A percentile compares a stretch with the other conserved stretches of the same genome.
These are phyloP conservation scores for Caenorhabditis doughertyi DNA, from an alignment of 2,888 invertebrate genomes.

Conservation along the genomic window DNA sequence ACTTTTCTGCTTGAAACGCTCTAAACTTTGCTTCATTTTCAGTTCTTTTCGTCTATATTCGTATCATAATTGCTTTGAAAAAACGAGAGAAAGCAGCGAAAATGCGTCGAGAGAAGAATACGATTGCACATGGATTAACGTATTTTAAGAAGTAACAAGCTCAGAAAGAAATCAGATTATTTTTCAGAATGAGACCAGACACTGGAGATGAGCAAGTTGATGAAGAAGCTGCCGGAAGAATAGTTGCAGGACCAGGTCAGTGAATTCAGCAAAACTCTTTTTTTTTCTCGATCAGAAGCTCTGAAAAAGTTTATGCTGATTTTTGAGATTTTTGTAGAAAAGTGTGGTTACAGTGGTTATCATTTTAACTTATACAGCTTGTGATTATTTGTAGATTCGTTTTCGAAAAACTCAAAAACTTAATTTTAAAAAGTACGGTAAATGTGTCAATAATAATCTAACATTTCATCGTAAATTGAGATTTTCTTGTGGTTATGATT, in stretches of 20 bases:
- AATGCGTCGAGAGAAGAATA: constrained; percentile 66
- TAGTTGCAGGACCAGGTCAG: constrained; percentile 82
- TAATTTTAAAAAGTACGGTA: neutral
- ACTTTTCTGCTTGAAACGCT: too few relatives aligned
- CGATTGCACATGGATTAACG: constrained; percentile 53
- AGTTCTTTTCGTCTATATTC: constrained; percentile 84
- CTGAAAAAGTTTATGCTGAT: neutral
- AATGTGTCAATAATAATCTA: too few relatives aligned
- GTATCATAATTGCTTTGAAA: constrained; percentile 82
- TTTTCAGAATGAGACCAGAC: constrained; percentile 52
- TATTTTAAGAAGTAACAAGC: too few relatives aligned
- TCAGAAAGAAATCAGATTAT: too few relatives aligned
- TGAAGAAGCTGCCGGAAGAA: constrained; percentile 81
- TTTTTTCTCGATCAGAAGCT: too few relatives aligned
- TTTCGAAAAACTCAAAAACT: neutral
- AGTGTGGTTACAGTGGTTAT: constrained; percentile 1
- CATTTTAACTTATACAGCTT: neutral
- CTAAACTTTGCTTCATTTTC: too few relatives aligned
- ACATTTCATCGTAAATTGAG: neutral
- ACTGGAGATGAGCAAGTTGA: constrained; percentile 67
- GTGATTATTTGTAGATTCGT: too few relatives aligned
- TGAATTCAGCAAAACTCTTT: neutral
- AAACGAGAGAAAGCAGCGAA: constrained; percentile 81
- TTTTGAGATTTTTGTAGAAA: constrained; percentile 8
- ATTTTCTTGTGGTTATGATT: neutral